Percentiles rank a stretch among this genome's conserved stretches.
These are phyloP conservation scores for Pherbina coryleti DNA, from an alignment of 2,888 invertebrate genomes.

Conservation along the genomic window DNA sequence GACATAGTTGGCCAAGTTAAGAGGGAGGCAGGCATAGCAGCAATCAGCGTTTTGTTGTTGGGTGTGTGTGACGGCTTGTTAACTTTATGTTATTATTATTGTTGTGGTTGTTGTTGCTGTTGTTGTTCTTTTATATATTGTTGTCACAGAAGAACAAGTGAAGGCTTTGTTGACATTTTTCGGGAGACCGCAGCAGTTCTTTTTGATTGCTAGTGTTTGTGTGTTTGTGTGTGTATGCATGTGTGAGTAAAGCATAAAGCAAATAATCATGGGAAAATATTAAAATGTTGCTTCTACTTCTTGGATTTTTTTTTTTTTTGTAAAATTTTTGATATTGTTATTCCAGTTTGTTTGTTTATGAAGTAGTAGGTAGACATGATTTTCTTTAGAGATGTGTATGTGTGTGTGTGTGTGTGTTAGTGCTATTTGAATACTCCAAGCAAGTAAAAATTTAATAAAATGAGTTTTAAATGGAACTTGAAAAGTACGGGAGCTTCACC, in stretches of 20 bases:
- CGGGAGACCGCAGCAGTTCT: slow-evolving; percentile 41
- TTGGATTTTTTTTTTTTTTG: slow-evolving; percentile 26
- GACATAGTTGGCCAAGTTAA: not conserved
- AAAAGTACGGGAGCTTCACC: too few species aligned
- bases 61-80: slow-evolving; percentile 33
- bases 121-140: slow-evolving; percentile 53
- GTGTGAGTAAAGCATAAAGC: slow-evolving; percentile 57
- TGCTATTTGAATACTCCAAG: too few species aligned
- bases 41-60: slow-evolving; percentile 50
- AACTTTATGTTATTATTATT: slow-evolving; percentile 36
- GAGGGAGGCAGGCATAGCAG: not conserved
- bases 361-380: too few species aligned
- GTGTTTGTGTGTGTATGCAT: too few species aligned
- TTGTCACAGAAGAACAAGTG: slow-evolving; percentile 63
- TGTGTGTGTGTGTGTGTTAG: too few species aligned
- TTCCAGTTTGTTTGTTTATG: too few species aligned
- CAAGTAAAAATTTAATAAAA: too few species aligned
- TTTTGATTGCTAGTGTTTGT: slow-evolving; percentile 55
- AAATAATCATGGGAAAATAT: slow-evolving; percentile 64
- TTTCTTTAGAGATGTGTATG: too few species aligned
- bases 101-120: slow-evolving; percentile 43
- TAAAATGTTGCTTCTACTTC: not conserved
- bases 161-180: slow-evolving; percentile 61
- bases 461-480: too few species aligned
- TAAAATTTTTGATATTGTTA: not conserved